Evolutionary conservation across 2,888 invertebrate genomes (phyloP).

Genomic region (Linnaemya tessellans): DNA sequence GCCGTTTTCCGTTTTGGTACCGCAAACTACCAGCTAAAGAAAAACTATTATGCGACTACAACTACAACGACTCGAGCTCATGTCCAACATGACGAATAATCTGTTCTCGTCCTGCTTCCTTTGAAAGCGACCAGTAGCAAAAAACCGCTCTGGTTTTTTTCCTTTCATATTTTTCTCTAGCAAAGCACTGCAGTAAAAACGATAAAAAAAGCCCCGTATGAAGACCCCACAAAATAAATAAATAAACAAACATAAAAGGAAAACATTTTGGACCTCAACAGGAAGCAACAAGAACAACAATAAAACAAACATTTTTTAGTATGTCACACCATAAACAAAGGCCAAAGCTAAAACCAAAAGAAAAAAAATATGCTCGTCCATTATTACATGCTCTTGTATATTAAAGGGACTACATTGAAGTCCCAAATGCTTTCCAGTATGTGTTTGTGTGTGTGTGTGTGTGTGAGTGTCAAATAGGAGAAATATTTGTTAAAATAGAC

Average conservation of each 20-base stretch:
- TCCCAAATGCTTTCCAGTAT: not conserved
- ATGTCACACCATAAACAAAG: conserved; percentile 47
- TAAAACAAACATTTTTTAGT: conserved; percentile 21
- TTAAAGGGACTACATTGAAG: not conserved
- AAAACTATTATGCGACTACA: not conserved
- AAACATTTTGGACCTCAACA: conserved; percentile 20
- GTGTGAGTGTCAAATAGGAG: not conserved
- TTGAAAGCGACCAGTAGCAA: not conserved
- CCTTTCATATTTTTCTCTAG: not conserved
- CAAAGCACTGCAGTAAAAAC: conserved; percentile 63
- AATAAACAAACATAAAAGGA: conserved; percentile 36
- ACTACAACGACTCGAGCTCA: not conserved
- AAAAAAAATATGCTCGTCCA: conserved; percentile 18
- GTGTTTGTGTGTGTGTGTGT: conserved; percentile 18
- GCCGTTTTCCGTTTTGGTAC: not conserved
- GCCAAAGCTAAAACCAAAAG: not conserved
- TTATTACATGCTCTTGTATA: conserved; percentile 9
- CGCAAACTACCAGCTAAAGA: conserved; percentile 8
- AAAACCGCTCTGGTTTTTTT: conserved; percentile 7
- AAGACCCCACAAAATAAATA: conserved; percentile 43
- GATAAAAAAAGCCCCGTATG: conserved; percentile 47
- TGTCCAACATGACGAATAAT: conserved; percentile 26
- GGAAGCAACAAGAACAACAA: not conserved
- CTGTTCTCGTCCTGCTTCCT: conserved; percentile 32
- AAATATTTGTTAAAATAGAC: conserved; percentile 28